Conservation (phyloP, 2,888 invertebrate genomes). For the Xestobium rufovillosum region DNA sequence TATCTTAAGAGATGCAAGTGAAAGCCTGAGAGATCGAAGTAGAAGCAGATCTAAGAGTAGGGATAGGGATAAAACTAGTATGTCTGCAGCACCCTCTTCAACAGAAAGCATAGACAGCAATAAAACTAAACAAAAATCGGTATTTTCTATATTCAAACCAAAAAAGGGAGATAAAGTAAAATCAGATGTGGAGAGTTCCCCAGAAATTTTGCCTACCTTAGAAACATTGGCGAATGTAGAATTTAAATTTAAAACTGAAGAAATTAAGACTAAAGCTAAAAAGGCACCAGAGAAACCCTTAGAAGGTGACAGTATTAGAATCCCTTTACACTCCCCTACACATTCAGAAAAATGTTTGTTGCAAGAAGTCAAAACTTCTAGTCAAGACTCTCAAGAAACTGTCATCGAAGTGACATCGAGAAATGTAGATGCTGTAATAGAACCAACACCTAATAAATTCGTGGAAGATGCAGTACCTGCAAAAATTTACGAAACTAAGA, state of each 20-base stretch:
- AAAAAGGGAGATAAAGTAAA: slow-evolving; percentile 47
- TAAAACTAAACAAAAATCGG: slow-evolving; percentile 54
- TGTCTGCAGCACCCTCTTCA: slow-evolving; percentile 49
- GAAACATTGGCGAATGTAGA: slow-evolving; percentile 45
- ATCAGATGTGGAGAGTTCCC: slow-evolving; percentile 33
- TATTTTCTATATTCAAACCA: slow-evolving; percentile 60
- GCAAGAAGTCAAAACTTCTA: slow-evolving; percentile 37
- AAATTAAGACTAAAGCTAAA: slow-evolving; percentile 19
- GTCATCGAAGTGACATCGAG: slow-evolving; percentile 36
- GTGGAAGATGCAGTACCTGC: slow-evolving; percentile 22
- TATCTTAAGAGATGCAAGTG: slow-evolving; percentile 38
- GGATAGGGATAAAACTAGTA: slow-evolving; percentile 48
- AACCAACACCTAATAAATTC: slow-evolving; percentile 24
- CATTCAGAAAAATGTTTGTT: slow-evolving; percentile 47
- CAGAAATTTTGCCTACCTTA: slow-evolving; percentile 31
- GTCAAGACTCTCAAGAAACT: slow-evolving; percentile 49
- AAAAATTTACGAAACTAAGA: slow-evolving; percentile 18
- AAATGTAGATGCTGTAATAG: slow-evolving; percentile 26
- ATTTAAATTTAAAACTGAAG: slow-evolving; percentile 33
- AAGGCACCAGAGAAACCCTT: slow-evolving; percentile 58
- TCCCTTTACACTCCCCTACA: slow-evolving; percentile 68
- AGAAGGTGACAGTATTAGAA: slow-evolving; percentile 59
- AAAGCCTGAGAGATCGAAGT: slow-evolving; percentile 35
- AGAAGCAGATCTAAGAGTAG: slow-evolving; percentile 48
- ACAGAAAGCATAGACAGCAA: slow-evolving; percentile 42